These are phyloP conservation scores for Cryptophagus acutangulus DNA, from an alignment of 2,888 invertebrate genomes.

Conservation along the genomic window DNA sequence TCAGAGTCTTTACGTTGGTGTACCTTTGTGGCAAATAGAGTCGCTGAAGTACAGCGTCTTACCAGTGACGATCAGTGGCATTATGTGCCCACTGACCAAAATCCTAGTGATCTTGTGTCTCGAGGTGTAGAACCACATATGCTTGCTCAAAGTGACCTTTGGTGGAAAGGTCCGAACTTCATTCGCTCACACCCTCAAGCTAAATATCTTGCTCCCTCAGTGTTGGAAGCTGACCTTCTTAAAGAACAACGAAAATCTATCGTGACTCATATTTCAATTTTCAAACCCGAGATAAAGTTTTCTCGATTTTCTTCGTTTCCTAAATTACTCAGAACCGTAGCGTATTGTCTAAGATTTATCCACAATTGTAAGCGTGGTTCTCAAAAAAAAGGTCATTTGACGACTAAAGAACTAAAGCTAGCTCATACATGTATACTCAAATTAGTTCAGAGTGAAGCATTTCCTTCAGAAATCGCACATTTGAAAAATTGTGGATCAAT, in stretches of 20 bases:
- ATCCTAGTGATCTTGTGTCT: constrained; percentile 16
- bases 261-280: neutral
- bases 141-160: constrained; percentile 13
- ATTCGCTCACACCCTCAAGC: neutral
- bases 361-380: neutral
- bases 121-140: constrained; percentile 18
- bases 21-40: constrained; percentile 27
- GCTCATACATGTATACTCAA: neutral
- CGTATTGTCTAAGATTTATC: constrained; percentile 3
- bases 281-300: neutral
- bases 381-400: neutral
- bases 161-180: constrained; percentile 16
- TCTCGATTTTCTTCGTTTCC: neutral
- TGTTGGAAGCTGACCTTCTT: neutral
- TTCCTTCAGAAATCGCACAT: constrained; percentile 1
- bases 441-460: constrained; percentile 5
- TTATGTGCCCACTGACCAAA: constrained; percentile 15
- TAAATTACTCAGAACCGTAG: neutral
- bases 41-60: constrained; percentile 23
- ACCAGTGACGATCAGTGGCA: constrained; percentile 15
- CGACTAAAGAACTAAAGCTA: constrained; percentile 4
- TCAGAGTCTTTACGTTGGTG: constrained; percentile 18
- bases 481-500: neutral
- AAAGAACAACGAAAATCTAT: neutral
- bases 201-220: neutral